A percentile compares a stretch with the other conserved stretches of the same genome.
Evolutionary conservation across 1,140 invertebrate species (phyloP).

Genomic region (Atta cephalotes): DNA sequence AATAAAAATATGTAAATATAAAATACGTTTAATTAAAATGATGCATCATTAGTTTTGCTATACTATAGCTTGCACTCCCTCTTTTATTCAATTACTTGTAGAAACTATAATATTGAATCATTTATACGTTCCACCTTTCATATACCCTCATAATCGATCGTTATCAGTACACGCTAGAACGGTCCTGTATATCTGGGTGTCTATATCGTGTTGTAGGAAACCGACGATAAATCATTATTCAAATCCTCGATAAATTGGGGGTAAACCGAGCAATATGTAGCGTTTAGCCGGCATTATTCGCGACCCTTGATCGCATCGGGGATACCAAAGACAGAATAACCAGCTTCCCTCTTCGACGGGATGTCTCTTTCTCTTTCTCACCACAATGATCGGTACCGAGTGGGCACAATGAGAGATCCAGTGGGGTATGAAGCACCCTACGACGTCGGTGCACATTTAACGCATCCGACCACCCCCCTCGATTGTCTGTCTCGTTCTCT

Average conservation of each 20-base stretch:
- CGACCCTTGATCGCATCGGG: constrained; percentile 69
- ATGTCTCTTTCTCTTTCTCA: constrained; percentile 34
- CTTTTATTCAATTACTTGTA: neutral
- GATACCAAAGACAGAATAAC: constrained; percentile 65
- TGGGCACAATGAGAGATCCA: constrained; percentile 66
- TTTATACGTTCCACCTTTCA: constrained; percentile 1
- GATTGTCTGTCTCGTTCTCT: constrained; percentile 14
- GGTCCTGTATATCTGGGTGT: neutral
- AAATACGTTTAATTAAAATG: constrained; percentile 21
- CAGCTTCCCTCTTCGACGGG: constrained; percentile 21
- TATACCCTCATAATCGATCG: neutral
- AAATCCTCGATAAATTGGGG: constrained; percentile 77
- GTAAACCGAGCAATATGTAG: constrained; percentile 79
- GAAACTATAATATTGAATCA: constrained; percentile 4
- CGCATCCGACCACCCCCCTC: constrained; percentile 55
- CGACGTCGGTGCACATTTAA: constrained; percentile 67
- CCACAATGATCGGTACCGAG: constrained; percentile 47
- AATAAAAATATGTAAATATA: neutral
- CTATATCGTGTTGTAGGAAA: constrained; percentile 14
- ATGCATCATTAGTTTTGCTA: neutral
- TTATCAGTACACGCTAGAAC: constrained; percentile 19
- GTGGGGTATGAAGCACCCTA: constrained; percentile 45
- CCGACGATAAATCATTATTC: constrained; percentile 72
- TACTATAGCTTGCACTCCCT: neutral
- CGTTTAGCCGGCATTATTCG: constrained; percentile 79